phyloP scores from a whole-genome alignment of 2,888 invertebrate species.

The Rotaria macrura region DNA sequence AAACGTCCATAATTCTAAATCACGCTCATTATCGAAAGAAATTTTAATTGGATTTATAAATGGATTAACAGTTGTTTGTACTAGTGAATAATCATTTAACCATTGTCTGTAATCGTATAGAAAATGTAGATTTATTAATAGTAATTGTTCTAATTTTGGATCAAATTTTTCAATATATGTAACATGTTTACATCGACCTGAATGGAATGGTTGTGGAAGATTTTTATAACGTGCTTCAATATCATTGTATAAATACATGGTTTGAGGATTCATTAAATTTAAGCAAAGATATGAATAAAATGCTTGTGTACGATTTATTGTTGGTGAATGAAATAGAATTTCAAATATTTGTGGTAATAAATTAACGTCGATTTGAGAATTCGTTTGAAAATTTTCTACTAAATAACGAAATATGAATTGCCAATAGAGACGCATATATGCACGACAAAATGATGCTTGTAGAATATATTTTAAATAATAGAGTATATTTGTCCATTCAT shows the following conservation, averaged over 20 bases:
- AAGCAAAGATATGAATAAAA: conserved; percentile 19
- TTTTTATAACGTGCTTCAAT: conserved; percentile 7
- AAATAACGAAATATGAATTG: conserved; percentile 6
- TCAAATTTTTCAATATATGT: background rate
- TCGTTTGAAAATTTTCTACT: background rate
- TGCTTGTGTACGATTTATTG: background rate
- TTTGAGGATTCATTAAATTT: background rate
- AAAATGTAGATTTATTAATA: background rate
- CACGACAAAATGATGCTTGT: background rate
- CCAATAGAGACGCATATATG: conserved; percentile 6
- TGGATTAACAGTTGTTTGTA: background rate
- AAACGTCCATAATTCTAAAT: conserved; percentile 18
- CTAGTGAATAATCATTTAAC: background rate
- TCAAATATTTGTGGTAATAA: background rate
- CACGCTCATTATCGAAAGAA: background rate
- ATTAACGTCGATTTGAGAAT: background rate
- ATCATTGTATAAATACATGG: background rate
- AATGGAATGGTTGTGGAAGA: background rate
- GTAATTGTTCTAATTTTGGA: background rate
- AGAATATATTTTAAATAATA: background rate
- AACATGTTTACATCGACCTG: background rate
- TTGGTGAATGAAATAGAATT: background rate
- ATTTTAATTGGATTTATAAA: background rate
- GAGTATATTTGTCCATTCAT: background rate
- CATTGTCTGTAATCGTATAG: background rate